Percentiles rank a stretch among this genome's conserved stretches.
Evolutionary conservation across 2,888 invertebrate species (phyloP).

Genomic region (Scaptomyza parva): DNA sequence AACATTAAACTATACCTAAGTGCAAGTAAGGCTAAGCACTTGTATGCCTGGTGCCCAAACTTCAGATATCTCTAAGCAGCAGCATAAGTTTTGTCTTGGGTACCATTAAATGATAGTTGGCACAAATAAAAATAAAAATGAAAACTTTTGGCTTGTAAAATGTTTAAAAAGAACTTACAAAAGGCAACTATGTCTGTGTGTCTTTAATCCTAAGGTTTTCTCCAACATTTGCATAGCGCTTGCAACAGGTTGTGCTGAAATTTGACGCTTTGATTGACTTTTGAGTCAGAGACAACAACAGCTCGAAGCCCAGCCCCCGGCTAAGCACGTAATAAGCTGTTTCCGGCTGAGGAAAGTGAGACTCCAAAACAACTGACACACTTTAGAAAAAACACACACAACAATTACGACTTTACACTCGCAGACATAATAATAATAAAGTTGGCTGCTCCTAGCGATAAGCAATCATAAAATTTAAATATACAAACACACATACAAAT

Average conservation of each 20-base stretch:
- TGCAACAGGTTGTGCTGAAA: slow-evolving; percentile 30
- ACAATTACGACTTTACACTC: slow-evolving; percentile 67
- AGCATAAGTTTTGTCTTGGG: slow-evolving; percentile 28
- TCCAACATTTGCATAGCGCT: slow-evolving; percentile 35
- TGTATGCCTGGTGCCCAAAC: slow-evolving; percentile 51
- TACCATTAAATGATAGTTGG: slow-evolving; percentile 29
- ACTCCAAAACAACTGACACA: slow-evolving; percentile 47
- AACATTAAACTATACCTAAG: slow-evolving; percentile 47
- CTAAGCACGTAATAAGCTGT: slow-evolving; percentile 42
- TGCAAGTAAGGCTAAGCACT: slow-evolving; percentile 58
- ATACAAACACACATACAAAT: not conserved
- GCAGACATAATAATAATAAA: slow-evolving; percentile 43
- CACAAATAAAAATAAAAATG: slow-evolving; percentile 12
- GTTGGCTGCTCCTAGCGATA: slow-evolving; percentile 49
- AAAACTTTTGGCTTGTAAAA: slow-evolving; percentile 26
- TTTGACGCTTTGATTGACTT: slow-evolving; percentile 52
- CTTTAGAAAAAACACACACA: slow-evolving; percentile 39
- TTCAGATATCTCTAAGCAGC: slow-evolving; percentile 10
- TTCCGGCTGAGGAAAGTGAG: slow-evolving; percentile 43
- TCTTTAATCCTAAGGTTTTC: slow-evolving; percentile 21
- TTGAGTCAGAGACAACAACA: slow-evolving; percentile 21
- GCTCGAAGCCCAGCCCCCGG: slow-evolving; percentile 16
- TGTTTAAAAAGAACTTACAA: slow-evolving; percentile 2
- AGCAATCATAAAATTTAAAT: slow-evolving; percentile 58
- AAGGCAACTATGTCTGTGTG: not conserved